These are phyloP conservation scores for Ephestia elutella DNA, from an alignment of 1,140 invertebrate genomes.

Conservation along the genomic window DNA sequence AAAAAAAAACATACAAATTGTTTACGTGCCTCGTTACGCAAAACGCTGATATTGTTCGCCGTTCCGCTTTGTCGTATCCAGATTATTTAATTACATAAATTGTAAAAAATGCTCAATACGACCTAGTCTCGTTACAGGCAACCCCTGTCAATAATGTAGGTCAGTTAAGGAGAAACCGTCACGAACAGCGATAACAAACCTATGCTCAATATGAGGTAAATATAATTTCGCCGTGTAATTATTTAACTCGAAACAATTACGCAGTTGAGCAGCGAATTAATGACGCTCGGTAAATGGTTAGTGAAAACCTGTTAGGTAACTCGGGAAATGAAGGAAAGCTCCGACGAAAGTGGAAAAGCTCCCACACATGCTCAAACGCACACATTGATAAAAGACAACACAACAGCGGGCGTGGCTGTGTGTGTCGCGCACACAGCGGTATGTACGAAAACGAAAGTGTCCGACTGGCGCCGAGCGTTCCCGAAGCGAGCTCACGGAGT, in stretches of 20 bases:
- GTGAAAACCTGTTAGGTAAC: constrained; percentile 60
- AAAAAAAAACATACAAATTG: constrained; percentile 67
- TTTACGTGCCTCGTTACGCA: constrained; percentile 68
- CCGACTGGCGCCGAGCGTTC: constrained; percentile 56
- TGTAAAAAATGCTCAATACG: background rate
- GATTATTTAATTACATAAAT: background rate
- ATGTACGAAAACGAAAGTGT: constrained; percentile 70
- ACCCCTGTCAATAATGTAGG: background rate
- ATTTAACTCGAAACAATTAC: constrained; percentile 17
- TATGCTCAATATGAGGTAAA: background rate
- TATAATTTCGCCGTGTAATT: background rate
- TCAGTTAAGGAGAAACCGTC: constrained; percentile 4
- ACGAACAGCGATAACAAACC: background rate
- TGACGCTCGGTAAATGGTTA: constrained; percentile 27
- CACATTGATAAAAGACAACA: constrained; percentile 28
- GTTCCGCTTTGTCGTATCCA: constrained; percentile 30
- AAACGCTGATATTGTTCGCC: constrained; percentile 41
- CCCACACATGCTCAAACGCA: constrained; percentile 35
- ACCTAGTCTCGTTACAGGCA: background rate
- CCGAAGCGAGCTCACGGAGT: constrained; percentile 70
- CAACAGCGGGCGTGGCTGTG: constrained; percentile 24
- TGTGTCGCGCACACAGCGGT: constrained; percentile 41
- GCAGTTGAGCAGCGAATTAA: constrained; percentile 16
- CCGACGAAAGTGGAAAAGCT: constrained; percentile 67
- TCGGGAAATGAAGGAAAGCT: constrained; percentile 69